These are phyloP conservation scores for Dendropsophus ebraccatus DNA, from an alignment of 2,113 vertebrate species.

Conservation along the genomic window DNA sequence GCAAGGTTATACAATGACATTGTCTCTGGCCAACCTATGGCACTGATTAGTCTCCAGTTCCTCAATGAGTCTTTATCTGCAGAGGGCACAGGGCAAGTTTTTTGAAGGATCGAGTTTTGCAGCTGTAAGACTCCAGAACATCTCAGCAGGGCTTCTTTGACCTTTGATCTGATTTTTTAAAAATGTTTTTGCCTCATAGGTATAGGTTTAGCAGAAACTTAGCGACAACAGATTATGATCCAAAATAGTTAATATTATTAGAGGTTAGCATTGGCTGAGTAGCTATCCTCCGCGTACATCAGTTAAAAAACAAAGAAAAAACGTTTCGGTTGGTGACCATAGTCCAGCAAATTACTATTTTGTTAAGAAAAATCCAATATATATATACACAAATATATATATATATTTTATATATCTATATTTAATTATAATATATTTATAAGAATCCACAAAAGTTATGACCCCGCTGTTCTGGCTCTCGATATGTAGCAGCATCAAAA, in stretches of 20 bases:
- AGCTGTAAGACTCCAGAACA: background rate
- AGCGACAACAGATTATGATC: constrained; percentile 21
- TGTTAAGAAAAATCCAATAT: constrained; percentile 75
- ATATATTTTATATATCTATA: constrained; percentile 40
- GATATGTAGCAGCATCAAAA: constrained; percentile 83
- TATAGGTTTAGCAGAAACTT: constrained; percentile 80
- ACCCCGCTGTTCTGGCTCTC: constrained; percentile 79
- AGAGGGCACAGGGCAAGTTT: background rate
- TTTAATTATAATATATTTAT: constrained; percentile 73
- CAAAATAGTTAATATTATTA: constrained; percentile 38
- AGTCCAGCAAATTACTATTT: constrained; percentile 73
- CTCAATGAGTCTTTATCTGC: constrained; percentile 10
- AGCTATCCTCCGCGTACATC: constrained; percentile 83
- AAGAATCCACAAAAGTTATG: constrained; percentile 75
- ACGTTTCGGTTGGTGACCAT: constrained; percentile 74
- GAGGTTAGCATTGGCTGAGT: constrained; percentile 35
- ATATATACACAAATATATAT: constrained; percentile 63
- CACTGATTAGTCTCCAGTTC: constrained; percentile 6
- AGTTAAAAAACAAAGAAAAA: constrained; percentile 82
- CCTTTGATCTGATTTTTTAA: constrained; percentile 65
- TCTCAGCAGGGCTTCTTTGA: constrained; percentile 43
- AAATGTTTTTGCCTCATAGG: constrained; percentile 70
- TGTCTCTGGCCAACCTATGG: background rate
- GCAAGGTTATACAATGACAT: constrained; percentile 10
- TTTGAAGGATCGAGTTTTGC: constrained; percentile 36